A percentile compares a stretch with the other conserved stretches of the same genome.
Evolutionary conservation across 2,888 invertebrate genomes (phyloP).

Genomic region (Nymphalis urticae): DNA sequence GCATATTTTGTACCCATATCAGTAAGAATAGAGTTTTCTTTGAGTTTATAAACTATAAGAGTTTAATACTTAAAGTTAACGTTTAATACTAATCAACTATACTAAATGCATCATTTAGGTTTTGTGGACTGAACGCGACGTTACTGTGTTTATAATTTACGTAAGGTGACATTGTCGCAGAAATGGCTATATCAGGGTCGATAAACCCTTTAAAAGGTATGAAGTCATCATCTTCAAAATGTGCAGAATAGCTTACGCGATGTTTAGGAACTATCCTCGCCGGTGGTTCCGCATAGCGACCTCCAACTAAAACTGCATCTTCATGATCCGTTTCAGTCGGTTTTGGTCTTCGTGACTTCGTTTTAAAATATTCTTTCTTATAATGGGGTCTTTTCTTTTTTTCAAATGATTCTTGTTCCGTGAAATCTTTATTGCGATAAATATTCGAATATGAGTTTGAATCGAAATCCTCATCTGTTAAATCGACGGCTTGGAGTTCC

Average conservation of each 20-base stretch:
- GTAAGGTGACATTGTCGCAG: constrained; percentile 64
- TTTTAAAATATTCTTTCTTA: constrained; percentile 43
- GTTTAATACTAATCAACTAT: constrained; percentile 57
- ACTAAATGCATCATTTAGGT: constrained; percentile 75
- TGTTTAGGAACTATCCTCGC: constrained; percentile 57
- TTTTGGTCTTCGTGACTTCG: constrained; percentile 50
- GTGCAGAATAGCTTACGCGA: constrained; percentile 38
- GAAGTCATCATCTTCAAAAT: constrained; percentile 50
- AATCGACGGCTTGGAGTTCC: constrained; percentile 44
- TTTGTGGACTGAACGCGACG: constrained; percentile 75
- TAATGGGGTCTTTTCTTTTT: constrained; percentile 48
- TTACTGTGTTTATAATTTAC: constrained; percentile 74
- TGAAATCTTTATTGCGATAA: constrained; percentile 40
- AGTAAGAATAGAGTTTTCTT: background rate
- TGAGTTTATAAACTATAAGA: background rate
- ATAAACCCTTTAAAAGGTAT: constrained; percentile 44
- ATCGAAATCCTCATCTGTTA: constrained; percentile 43
- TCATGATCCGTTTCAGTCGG: constrained; percentile 39
- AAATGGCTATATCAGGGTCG: constrained; percentile 50
- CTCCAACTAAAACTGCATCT: constrained; percentile 44
- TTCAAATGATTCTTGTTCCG: constrained; percentile 43
- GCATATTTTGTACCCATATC: constrained; percentile 25
- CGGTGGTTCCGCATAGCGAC: constrained; percentile 60
- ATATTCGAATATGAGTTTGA: constrained; percentile 47
- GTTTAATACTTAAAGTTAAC: constrained; percentile 3